Conservation (phyloP, 2,888 invertebrate genomes). For the Drosophila ezoana region DNA sequence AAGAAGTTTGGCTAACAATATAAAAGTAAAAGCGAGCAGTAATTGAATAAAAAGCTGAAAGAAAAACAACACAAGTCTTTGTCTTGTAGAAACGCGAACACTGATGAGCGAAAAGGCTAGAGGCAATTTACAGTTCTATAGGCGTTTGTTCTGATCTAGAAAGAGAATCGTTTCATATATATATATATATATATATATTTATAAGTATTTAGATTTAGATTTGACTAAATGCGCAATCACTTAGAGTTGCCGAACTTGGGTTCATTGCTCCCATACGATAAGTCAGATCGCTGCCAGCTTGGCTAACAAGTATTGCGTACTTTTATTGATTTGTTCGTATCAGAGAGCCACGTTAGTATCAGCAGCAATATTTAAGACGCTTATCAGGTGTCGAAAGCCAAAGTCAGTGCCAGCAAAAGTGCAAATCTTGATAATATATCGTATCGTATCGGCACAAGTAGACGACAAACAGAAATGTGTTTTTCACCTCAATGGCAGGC, state of each 20-base stretch:
- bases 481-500: conserved; percentile 34
- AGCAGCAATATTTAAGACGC: conserved; percentile 6
- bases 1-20: conserved; percentile 20
- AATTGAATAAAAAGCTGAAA: neutral
- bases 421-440: conserved; percentile 13
- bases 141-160: too few species aligned
- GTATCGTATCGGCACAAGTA: neutral
- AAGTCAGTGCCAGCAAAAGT: conserved; percentile 50
- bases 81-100: too few species aligned
- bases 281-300: conserved; percentile 4
- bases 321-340: conserved; percentile 11
- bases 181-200: too few species aligned
- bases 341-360: neutral
- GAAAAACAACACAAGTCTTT: too few species aligned
- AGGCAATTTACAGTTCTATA: too few species aligned
- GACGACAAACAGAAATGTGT: conserved; percentile 12
- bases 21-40: conserved; percentile 34
- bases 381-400: conserved; percentile 33
- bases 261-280: conserved; percentile 38
- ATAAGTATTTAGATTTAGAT: neutral
- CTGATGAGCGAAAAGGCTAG: too few species aligned
- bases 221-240: neutral
- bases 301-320: conserved; percentile 12
- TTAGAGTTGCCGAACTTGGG: neutral
- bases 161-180: too few species aligned